Conservation (phyloP, 2,113 vertebrate species). For the Psilopsiagon aurifrons region DNA sequence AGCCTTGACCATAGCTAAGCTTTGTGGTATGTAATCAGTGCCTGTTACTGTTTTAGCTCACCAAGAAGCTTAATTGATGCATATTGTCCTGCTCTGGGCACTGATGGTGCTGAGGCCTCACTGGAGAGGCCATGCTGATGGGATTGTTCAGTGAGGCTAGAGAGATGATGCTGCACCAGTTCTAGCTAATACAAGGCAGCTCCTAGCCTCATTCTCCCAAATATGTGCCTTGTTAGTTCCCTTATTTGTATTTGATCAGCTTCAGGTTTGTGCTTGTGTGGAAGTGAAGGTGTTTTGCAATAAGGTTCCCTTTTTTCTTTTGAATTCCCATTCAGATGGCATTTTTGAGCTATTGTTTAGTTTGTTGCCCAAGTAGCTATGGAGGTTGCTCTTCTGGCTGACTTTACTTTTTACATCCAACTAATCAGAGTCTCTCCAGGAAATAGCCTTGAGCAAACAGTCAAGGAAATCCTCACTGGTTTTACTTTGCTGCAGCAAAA, state of each 20-base stretch:
- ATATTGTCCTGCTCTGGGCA: background rate
- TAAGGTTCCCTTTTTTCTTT: background rate
- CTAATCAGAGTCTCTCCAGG: background rate
- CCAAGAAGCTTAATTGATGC: background rate
- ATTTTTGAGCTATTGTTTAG: background rate
- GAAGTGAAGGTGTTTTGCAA: background rate
- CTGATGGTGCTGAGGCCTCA: background rate
- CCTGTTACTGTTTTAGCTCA: background rate
- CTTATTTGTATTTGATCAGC: background rate
- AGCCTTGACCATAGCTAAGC: background rate
- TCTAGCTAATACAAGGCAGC: background rate
- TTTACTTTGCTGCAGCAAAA: background rate
- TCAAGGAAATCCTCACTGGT: background rate
- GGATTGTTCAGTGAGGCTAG: background rate
- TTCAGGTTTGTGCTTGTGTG: background rate
- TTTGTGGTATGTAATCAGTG: background rate
- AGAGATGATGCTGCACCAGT: background rate
- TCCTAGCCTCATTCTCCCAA: background rate
- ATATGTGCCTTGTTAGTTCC: fast-evolving
- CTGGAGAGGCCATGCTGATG: fast-evolving
- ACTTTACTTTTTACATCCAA: background rate
- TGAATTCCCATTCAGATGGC: background rate
- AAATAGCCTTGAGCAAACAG: background rate
- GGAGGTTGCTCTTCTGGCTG: background rate
- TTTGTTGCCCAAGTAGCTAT: background rate